phyloP scores from a whole-genome alignment of 64 coral and sea anemone species.

The Porites australiensis region DNA sequence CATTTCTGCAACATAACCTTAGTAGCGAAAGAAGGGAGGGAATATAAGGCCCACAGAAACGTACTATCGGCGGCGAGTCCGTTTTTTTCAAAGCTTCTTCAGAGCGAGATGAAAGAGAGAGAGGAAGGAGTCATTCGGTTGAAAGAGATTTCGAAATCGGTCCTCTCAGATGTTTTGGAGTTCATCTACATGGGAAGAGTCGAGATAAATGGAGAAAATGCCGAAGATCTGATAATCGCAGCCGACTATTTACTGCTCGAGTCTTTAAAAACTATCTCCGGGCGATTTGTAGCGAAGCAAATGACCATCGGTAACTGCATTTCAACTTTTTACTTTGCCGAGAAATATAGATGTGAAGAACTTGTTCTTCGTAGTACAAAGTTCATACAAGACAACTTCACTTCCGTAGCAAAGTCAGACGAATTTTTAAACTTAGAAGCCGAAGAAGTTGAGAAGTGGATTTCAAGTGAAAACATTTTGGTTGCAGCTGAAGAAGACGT shows the following conservation, averaged over 20 bases:
- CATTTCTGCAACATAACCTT: too few relatives aligned
- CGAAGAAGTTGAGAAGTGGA: slow-evolving; percentile 17
- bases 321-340: slow-evolving; percentile 46
- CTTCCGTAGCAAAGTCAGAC: slow-evolving; percentile 8
- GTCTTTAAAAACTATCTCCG: slow-evolving; percentile 32
- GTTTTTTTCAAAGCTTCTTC: too few relatives aligned
- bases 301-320: slow-evolving; percentile 26
- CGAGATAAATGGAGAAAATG: slow-evolving; percentile 6
- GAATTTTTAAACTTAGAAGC: slow-evolving; percentile 28
- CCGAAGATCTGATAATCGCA: not conserved
- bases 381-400: slow-evolving; percentile 47
- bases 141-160: slow-evolving; percentile 21
- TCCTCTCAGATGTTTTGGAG: slow-evolving; percentile 29
- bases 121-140: slow-evolving; percentile 6
- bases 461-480: slow-evolving; percentile 30
- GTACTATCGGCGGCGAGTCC: too few relatives aligned
- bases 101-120: not conserved
- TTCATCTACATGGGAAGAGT: slow-evolving; percentile 50
- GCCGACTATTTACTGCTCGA: slow-evolving; percentile 47
- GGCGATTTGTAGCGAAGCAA: slow-evolving; percentile 25
- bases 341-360: slow-evolving; percentile 37
- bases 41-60: too few relatives aligned
- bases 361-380: slow-evolving; percentile 26
- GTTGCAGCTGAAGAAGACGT: slow-evolving; percentile 41
- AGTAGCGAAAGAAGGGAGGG: too few relatives aligned